These are phyloP conservation scores for Escarpia spicata DNA, from an alignment of 2,888 invertebrate species.

Conservation along the genomic window DNA sequence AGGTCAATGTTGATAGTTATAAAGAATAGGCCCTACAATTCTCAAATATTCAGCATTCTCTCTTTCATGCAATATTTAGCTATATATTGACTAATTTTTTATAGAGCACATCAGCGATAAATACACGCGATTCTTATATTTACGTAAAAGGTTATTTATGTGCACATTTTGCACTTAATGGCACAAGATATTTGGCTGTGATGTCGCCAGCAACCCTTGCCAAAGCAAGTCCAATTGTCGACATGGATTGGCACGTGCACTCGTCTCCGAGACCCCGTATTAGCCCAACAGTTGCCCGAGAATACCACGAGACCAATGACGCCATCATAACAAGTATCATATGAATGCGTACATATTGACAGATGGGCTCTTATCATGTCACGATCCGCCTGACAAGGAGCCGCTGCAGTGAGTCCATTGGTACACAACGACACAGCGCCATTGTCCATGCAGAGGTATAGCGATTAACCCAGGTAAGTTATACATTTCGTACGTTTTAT, in stretches of 20 bases:
- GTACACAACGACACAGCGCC: not conserved
- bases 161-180: not conserved
- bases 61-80: not conserved
- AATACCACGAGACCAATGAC: not conserved
- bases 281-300: not conserved
- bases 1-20: not conserved
- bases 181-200: not conserved
- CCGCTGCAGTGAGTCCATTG: not conserved
- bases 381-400: not conserved
- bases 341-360: not conserved
- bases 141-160: not conserved
- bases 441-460: not conserved
- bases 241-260: not conserved
- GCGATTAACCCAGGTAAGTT: not conserved
- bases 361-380: not conserved
- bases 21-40: not conserved
- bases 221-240: not conserved
- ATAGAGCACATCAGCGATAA: not conserved
- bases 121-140: not conserved
- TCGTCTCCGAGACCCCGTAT: too few species aligned
- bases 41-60: not conserved
- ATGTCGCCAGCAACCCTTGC: not conserved
- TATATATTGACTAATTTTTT: not conserved
- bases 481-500: not conserved
- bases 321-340: conserved; percentile 12